Evolutionary conservation across 2,797 vertebrate species (phyloP).

Genomic region (Paratrypauchen microcephalus): DNA sequence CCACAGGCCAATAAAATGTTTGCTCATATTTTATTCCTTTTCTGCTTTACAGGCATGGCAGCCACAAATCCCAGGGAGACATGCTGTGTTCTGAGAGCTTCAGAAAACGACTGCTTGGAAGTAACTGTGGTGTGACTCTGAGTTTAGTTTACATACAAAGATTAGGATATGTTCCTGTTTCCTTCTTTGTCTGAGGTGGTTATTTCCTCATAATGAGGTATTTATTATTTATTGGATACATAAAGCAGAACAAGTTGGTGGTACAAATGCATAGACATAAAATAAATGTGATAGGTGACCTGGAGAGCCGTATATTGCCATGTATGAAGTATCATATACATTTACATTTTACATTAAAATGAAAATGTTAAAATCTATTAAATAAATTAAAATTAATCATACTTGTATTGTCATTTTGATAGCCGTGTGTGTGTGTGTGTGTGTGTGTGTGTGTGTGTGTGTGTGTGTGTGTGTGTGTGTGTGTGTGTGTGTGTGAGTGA

Average conservation of each 20-base stretch:
- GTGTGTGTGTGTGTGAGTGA: background rate
- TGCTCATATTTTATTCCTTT: slow-evolving; percentile 2
- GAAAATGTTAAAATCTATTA: slow-evolving; percentile 13
- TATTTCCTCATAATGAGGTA: slow-evolving; percentile 83
- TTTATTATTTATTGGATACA: slow-evolving; percentile 71
- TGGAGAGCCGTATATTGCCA: slow-evolving; percentile 17
- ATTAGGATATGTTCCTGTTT: slow-evolving; percentile 66
- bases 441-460: background rate
- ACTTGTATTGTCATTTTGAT: background rate
- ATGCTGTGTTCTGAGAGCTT: slow-evolving; percentile 60
- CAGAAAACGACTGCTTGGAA: slow-evolving; percentile 71
- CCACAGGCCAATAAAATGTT: background rate
- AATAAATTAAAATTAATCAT: background rate
- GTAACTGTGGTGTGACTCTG: slow-evolving; percentile 77
- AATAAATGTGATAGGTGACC: background rate
- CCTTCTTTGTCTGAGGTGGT: slow-evolving; percentile 73
- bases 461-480: background rate
- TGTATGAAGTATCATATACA: slow-evolving; percentile 37
- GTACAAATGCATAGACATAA: slow-evolving; percentile 47
- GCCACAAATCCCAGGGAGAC: slow-evolving; percentile 64
- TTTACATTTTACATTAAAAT: slow-evolving; percentile 58
- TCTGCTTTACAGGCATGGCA: slow-evolving; percentile 63
- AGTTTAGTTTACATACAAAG: slow-evolving; percentile 25
- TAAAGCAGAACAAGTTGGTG: slow-evolving; percentile 20
- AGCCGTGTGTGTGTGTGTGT: background rate